Evolutionary conservation across 2,888 invertebrate species (phyloP).

Genomic region (Tetramorium bicarinatum): DNA sequence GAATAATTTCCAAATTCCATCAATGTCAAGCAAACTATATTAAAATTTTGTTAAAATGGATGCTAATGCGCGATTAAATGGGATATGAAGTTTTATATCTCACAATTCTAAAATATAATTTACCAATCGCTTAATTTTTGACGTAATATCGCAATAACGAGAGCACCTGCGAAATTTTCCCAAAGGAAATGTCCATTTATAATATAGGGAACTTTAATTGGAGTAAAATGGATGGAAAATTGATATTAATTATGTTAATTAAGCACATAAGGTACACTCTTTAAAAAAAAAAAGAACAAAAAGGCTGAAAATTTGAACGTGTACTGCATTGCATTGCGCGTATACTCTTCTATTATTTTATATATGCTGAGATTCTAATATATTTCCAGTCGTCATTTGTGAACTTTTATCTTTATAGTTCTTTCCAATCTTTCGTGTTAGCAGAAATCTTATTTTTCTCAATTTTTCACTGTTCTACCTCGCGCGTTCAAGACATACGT

Average conservation of each 20-base stretch:
- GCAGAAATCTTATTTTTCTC: conserved; percentile 17
- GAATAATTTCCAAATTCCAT: neutral
- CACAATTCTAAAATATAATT: conserved; percentile 8
- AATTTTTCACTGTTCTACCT: conserved; percentile 35
- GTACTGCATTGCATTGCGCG: neutral
- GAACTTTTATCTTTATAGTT: neutral
- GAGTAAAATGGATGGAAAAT: conserved; percentile 19
- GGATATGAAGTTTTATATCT: conserved; percentile 12
- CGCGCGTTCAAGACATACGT: conserved; percentile 27
- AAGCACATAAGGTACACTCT: neutral
- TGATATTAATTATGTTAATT: neutral
- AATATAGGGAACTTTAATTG: neutral
- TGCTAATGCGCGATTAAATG: neutral
- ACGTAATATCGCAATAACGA: conserved; percentile 10
- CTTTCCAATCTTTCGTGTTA: neutral
- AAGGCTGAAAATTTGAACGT: neutral
- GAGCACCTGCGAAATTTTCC: neutral
- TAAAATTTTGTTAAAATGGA: conserved; percentile 22
- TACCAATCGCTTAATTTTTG: conserved; percentile 28
- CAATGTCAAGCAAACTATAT: neutral
- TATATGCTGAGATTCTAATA: neutral
- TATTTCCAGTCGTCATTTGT: conserved; percentile 1
- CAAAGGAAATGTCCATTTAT: conserved; percentile 1
- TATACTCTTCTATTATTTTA: neutral
- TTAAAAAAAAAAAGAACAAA: neutral